Base-by-base conservation (phyloP, 2,888 invertebrate genomes). In the Notocelia uddmanniana region DNA sequence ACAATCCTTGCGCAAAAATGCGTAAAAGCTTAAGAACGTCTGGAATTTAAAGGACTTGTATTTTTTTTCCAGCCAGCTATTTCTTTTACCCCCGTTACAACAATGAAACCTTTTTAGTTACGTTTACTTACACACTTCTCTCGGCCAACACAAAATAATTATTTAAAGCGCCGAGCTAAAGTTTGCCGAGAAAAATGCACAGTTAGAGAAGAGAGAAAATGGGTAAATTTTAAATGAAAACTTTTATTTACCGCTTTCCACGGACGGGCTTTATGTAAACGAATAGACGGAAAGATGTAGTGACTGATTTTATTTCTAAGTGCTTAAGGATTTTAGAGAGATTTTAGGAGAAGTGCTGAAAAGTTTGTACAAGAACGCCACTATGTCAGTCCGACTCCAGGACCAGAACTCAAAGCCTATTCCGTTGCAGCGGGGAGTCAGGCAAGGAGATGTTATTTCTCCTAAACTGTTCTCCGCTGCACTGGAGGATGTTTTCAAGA, bases 181-280 rank as follows among this genome's bases (percentile, higher is more conserved):
- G 62, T 69, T 69, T 34, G 23, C 67, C 34, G 37, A 62, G 55
- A 62, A 72, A 69, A 69, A 73, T 69, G 69, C 73, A 54, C 64
- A 66, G 69, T 66, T n/a, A 41, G 58, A 60, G 66, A 66, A 48
- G 54, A 73, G 69, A 69, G 55, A 69, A 66, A 66, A 73, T 73
- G 69, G 66, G 69, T 73, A 69, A 69, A 69, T 69, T 69, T 73
- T 66, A 69, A 69, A 73, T 69, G 60, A 45, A 69, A 73, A 73
- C 66, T 69, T 69, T 60, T 69, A 73, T 73, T 73, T 73, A 73
- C 66, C 34, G 63, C 60, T 66, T 66, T 69, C 45, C 54, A 6
- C n/a, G 67, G 63, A 50, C 69, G 48, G 69, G 55, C 48, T 73
- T 69, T 69, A 69, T 69, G 64, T 69, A 69, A 72, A 72, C 62